phyloP scores from a whole-genome alignment of 2,113 vertebrate species.

The Microcebus griseorufus region DNA sequence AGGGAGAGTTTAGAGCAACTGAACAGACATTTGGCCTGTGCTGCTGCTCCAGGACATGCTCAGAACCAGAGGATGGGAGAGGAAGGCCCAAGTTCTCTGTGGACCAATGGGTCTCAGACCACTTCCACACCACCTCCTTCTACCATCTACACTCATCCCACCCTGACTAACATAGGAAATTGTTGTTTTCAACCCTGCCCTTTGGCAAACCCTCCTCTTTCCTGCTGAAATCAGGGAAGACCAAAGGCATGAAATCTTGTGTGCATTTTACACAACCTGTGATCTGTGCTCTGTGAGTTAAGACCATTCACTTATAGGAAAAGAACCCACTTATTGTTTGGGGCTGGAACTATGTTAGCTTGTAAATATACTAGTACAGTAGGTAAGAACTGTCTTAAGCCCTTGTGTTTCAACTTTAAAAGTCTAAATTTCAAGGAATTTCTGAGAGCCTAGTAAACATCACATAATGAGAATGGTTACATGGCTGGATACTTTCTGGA shows the following conservation, averaged over 20 bases:
- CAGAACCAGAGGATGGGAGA: background rate
- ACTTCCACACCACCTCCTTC: background rate
- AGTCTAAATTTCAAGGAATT: constrained; percentile 16
- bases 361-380: background rate
- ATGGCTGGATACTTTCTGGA: too few relatives aligned
- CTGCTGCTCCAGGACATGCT: background rate
- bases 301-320: background rate
- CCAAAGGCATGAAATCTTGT: background rate
- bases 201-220: background rate
- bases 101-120: background rate
- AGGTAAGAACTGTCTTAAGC: background rate
- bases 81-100: background rate
- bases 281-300: background rate
- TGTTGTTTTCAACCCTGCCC: background rate
- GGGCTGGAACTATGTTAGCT: background rate
- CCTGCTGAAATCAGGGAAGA: background rate
- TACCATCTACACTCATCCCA: background rate
- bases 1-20: background rate
- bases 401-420: background rate
- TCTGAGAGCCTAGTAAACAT: background rate
- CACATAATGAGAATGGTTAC: too few relatives aligned
- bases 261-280: background rate
- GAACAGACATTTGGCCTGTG: background rate
- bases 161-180: background rate
- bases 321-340: background rate